Evolutionary conservation across 1,140 invertebrate genomes (phyloP).

Genomic region (Macrosteles quadrilineatus): DNA sequence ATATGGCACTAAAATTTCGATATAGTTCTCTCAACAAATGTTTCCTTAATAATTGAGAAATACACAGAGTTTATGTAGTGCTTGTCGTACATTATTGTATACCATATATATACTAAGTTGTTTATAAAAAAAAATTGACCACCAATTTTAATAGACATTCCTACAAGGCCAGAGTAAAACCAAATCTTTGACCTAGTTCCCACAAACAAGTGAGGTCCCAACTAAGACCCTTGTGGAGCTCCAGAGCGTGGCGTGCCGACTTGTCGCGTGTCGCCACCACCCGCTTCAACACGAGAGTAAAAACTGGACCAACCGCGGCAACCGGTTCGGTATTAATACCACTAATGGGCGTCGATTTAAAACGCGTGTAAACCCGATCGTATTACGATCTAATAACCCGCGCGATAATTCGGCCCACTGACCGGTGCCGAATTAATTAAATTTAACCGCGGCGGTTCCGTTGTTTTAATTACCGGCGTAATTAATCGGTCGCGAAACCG

Average conservation of each 20-base stretch:
- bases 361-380: not conserved
- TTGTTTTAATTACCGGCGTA: conserved; percentile 18
- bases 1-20: too few species aligned
- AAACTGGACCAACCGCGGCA: conserved; percentile 4
- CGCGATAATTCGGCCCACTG: not conserved
- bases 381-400: conserved; percentile 14
- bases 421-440: conserved; percentile 20
- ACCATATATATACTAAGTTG: too few species aligned
- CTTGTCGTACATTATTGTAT: too few species aligned
- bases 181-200: too few species aligned
- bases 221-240: not conserved
- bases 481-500: conserved; percentile 6
- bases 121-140: too few species aligned
- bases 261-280: not conserved
- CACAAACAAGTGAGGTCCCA: not conserved
- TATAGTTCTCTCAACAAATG: too few species aligned
- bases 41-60: too few species aligned
- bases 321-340: not conserved
- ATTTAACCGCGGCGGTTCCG: conserved; percentile 7
- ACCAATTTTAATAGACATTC: too few species aligned
- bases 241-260: not conserved
- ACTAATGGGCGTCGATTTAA: not conserved
- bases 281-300: not conserved
- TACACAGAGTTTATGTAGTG: too few species aligned
- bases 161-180: too few species aligned